Base-by-base conservation (phyloP, 1,140 invertebrate species). In the Brachionus paranguensis region DNA sequence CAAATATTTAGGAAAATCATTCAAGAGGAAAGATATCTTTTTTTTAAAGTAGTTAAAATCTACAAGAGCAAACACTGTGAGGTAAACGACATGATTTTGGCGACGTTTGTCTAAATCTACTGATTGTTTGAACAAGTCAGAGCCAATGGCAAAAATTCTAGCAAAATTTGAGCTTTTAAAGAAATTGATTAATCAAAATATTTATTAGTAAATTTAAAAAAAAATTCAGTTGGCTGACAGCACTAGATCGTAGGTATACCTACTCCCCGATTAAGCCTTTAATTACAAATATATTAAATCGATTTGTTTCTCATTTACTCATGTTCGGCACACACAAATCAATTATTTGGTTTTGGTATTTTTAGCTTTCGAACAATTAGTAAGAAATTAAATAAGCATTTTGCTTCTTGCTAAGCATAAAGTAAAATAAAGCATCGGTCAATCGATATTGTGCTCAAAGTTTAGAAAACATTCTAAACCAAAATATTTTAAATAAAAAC, bases 331-430 rank as follows among this genome's bases (percentile, higher is more conserved):
- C 45, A 76, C 72, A 76, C 24, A 50, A 50, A 76, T 50, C 27
- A 76, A 76, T 76, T 76, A 50, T 76, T 76, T 76, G 27, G 72
- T 24, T 76, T 76, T 76, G 45, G 45, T 76, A 50, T 76, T 76
- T 76, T 47, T 50, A 37, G 20, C 20, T 76, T 27, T 50, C 41
- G 43, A 76, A 76, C 72, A 76, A 76, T 76, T 76, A 76, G 45
- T 53, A 72, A 72, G 17, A 72, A 72, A 72, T 41, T 41, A 41
- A 72, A 72, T 68, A 68, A 33, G 65, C 33, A 72, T 72, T 43
- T 20, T 11, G 33, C 8, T 72, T 72, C 24, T 72, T 33, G 65
- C 27, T 68, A 68, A 68, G 65, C 20, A 41, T 72, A 72, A 72
- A 72, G 17, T 17, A 72, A 72, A 72, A 20, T 20, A 41, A 72